A percentile compares a stretch with the other conserved stretches of the same genome.
These are phyloP conservation scores for Panopea generosa DNA, from an alignment of 2,888 invertebrate genomes.

Conservation along the genomic window DNA sequence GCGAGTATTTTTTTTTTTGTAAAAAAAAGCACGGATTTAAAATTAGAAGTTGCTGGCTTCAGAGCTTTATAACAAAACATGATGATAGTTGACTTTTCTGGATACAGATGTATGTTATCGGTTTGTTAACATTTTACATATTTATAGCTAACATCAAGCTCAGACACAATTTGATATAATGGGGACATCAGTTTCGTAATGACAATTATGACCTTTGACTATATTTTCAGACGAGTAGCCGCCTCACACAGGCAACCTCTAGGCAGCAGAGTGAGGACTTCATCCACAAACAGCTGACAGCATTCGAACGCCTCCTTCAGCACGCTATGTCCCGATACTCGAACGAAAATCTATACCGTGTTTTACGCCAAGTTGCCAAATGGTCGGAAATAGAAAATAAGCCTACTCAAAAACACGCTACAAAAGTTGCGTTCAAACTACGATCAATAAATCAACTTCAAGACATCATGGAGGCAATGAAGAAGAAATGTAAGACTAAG, in stretches of 20 bases:
- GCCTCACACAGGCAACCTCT: conserved; percentile 17
- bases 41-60: too few relatives aligned
- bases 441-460: conserved; percentile 62
- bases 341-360: conserved; percentile 69
- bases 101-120: too few relatives aligned
- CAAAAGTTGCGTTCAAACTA: conserved; percentile 53
- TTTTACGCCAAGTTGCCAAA: conserved; percentile 65
- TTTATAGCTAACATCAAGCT: too few relatives aligned
- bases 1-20: too few relatives aligned
- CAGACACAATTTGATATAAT: too few relatives aligned
- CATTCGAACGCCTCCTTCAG: conserved; percentile 75
- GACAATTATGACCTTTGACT: too few relatives aligned
- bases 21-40: too few relatives aligned
- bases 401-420: conserved; percentile 8
- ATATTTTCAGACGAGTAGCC: conserved; percentile 51
- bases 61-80: too few relatives aligned
- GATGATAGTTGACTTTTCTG: too few relatives aligned
- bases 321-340: conserved; percentile 78
- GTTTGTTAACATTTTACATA: too few relatives aligned
- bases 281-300: conserved; percentile 71
- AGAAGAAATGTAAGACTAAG: conserved; percentile 42
- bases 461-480: conserved; percentile 50
- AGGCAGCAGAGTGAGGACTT: conserved; percentile 58
- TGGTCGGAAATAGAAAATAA: conserved; percentile 44
- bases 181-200: too few relatives aligned